Conservation (phyloP, 2,797 vertebrate genomes). For the Novumbra hubbsi region DNA sequence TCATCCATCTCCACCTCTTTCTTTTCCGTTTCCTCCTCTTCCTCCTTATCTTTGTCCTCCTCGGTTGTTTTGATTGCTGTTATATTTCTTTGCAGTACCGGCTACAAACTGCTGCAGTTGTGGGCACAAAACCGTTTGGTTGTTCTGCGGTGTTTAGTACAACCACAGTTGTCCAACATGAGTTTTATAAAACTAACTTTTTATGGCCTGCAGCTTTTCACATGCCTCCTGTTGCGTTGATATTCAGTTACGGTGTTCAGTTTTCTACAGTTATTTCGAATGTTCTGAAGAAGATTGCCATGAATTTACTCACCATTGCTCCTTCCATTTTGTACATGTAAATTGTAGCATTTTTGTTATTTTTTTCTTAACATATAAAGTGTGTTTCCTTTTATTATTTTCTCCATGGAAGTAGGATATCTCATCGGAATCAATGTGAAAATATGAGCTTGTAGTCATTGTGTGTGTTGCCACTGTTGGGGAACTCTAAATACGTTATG, state of each 20-base stretch:
- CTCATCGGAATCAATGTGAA: conserved; percentile 39
- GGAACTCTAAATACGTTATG: conserved; percentile 36
- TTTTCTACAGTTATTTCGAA: conserved; percentile 57
- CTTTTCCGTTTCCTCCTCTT: not conserved
- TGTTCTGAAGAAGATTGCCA: conserved; percentile 50
- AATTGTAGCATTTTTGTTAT: conserved; percentile 55
- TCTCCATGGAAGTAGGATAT: conserved; percentile 60
- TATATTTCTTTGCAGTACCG: too few species aligned
- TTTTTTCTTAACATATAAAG: conserved; percentile 50
- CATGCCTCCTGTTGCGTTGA: not conserved
- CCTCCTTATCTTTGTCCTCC: too few species aligned
- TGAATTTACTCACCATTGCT: conserved; percentile 49
- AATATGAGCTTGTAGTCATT: conserved; percentile 38
- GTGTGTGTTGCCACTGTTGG: conserved; percentile 47
- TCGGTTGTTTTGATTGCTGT: too few species aligned
- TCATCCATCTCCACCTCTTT: too few species aligned
- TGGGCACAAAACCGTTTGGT: not conserved
- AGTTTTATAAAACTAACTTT: not conserved
- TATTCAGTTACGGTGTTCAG: not conserved
- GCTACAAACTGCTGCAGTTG: not conserved
- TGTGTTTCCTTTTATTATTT: conserved; percentile 55
- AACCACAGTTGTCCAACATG: not conserved
- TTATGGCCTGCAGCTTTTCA: not conserved
- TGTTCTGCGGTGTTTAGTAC: not conserved
- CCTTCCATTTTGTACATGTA: conserved; percentile 53